phyloP scores from a whole-genome alignment of 2,888 invertebrate genomes.

The Conchocele bisecta region DNA sequence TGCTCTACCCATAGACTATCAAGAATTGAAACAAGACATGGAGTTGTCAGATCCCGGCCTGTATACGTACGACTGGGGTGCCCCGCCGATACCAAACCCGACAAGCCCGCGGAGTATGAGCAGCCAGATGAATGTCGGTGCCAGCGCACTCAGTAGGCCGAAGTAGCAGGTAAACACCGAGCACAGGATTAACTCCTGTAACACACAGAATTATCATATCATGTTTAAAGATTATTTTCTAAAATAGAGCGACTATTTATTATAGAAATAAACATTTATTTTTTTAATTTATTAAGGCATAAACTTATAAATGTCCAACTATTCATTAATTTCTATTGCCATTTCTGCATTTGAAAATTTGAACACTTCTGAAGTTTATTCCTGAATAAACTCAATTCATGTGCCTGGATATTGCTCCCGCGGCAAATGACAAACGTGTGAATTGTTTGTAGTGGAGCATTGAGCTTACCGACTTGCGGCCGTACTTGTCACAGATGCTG shows the following conservation, averaged over 20 bases:
- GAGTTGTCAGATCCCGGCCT: no score
- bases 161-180: conserved; percentile 95
- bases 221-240: background rate
- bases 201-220: conserved; percentile 59
- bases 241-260: background rate
- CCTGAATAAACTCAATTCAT: no score
- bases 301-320: no score
- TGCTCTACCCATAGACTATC: no score
- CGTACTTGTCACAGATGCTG: conserved; percentile 95
- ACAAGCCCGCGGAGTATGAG: conserved; percentile 94
- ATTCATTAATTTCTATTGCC: no score
- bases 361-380: no score
- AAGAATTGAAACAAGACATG: no score
- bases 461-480: conserved; percentile 91
- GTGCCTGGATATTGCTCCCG: no score
- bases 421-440: no score
- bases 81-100: conserved; percentile 98
- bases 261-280: background rate
- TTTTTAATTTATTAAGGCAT: background rate
- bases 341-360: no score
- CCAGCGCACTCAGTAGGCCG: conserved; percentile 93
- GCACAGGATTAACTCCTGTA: conserved; percentile 93
- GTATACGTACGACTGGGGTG: conserved; percentile 97
- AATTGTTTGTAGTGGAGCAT: no score
- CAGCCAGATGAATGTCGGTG: conserved; percentile 95